Evolutionary conservation across 2,888 invertebrate species (phyloP).

Genomic region (Anoncus sp.): DNA sequence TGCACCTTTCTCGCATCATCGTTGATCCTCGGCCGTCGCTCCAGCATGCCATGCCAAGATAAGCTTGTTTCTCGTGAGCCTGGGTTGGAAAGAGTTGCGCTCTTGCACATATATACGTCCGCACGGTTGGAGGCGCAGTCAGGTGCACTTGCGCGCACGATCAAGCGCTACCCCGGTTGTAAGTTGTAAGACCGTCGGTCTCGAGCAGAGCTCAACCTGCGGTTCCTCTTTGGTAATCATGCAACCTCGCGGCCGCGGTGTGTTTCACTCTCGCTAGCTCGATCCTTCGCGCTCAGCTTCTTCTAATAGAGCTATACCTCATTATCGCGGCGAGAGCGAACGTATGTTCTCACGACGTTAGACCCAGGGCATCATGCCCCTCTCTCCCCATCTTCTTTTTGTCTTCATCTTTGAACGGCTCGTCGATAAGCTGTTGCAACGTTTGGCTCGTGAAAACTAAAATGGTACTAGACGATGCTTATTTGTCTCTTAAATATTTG

Average conservation of each 20-base stretch:
- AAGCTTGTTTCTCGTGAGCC: conserved; percentile 12
- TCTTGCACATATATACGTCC: not conserved
- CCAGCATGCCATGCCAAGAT: conserved; percentile 17
- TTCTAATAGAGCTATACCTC: conserved; percentile 76
- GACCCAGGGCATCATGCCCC: conserved; percentile 55
- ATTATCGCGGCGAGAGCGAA: conserved; percentile 74
- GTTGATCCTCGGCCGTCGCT: conserved; percentile 30
- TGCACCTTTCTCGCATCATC: conserved; percentile 7
- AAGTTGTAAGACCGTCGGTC: conserved; percentile 22
- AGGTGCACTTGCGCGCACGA: no score
- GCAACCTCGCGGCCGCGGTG: no score
- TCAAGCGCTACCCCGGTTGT: conserved; percentile 33
- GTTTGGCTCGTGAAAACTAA: no score
- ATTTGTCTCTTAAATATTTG: no score
- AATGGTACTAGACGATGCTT: no score
- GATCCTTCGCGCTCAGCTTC: conserved; percentile 52
- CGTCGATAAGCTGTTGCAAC: no score
- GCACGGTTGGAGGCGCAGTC: no score
- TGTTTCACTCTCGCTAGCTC: conserved; percentile 48
- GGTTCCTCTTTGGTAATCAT: conserved; percentile 59
- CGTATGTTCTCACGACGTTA: conserved; percentile 75
- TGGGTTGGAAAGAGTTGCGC: conserved; percentile 14
- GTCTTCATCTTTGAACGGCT: conserved; percentile 62
- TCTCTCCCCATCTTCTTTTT: conserved; percentile 63
- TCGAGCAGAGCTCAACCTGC: conserved; percentile 51